Evolutionary conservation across 2,113 vertebrate genomes (phyloP), one percentile per base, ranked within the genome.

Genomic region (Limnothrissa miodon): DNA sequence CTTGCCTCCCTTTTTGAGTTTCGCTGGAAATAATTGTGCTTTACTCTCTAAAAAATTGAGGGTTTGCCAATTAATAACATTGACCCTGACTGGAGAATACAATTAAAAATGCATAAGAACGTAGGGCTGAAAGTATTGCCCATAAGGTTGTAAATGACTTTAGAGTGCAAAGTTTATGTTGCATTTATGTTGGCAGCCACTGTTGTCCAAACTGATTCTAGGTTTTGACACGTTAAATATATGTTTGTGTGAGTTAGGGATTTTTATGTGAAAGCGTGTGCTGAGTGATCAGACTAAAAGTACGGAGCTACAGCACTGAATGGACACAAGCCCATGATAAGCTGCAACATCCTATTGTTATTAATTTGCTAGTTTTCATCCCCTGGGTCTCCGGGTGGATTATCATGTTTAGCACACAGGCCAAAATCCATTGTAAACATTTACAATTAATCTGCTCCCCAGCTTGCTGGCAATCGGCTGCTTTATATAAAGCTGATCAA

Each of bases 21-120:
- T 96, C 94, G 93, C 94, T 94, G 89, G 93, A 23, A 94, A 94
- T 96, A 97, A 97, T 96, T 96, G 95, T 93, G 94, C 96, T 95
- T 96, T 95, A 95, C 94, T 93, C 96, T 94, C 95, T 95, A 93
- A 95, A 95, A 84, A 96, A 97, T 94, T 93, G 92, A 93, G 87
- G 90, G 83, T 91, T 92, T 91, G 95, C 79, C 92, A 96, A 95
- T 96, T 96, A 96, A 92, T 89, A 87, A 91, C 42, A 42, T 70
- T 81, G 80, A 45, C 83, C 86, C 85, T 84, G 81, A 66, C 85
- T 83, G 84, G 82, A 80, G 83, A 87, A 87, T 83, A 23, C 81
- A 81, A 79, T 66, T 17, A 78, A 85, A 80, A 83, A 85, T 84
- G 70, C 79, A 87, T 85, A 85, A 79, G 51, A 87, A 85, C 66